Evolutionary conservation across 2,113 vertebrate genomes (phyloP), one percentile per base, ranked within the genome.

Genomic region (Dendropsophus ebraccatus): DNA sequence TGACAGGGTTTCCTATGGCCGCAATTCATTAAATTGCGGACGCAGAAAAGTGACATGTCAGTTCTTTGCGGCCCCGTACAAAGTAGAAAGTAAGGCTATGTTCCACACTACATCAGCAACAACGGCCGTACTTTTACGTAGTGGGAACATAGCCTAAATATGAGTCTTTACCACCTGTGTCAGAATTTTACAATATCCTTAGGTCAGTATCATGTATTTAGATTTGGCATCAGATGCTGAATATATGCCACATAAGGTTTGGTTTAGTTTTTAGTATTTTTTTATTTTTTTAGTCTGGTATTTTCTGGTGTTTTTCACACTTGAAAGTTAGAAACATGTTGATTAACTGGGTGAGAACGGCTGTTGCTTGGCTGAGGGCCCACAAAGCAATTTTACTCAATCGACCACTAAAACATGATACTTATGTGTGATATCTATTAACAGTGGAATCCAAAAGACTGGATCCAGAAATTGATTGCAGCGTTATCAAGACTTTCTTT

Each of bases 401-500:
- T 50, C 72, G 72, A 75, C 72, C 72, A 49, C 45, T 52, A 76
- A 76, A 52, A 76, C 2, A 13, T 30, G 16, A 50, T 14, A 76
- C n/a, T 32, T 77, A 30, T 77, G 25, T 45, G 12, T 75, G 73
- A 75, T 16, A 77, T 54, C 49, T 32, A 32, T 76, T 49, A 52
- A 54, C 74, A 30, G 49, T 54, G 30, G 72, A 41, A 74, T 77
- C 73, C 16, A 11, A 74, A 49, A 25, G 8, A 54, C 74, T 54
- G 41, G 74, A 77, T 54, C 49, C 28, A 54, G 28, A 32, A 77
- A 77, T 77, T 77, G 49, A 32, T 77, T 77, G 74, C 50, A 30
- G 47, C 23, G 25, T 19, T 11, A 16, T 54, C 74, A 77, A 32
- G 25, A 70, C 32, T 54, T 41, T 45, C 73, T 49, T 11, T 47